These are phyloP conservation scores for Agapornis canus DNA, from an alignment of 2,797 vertebrate genomes.

Conservation along the genomic window DNA sequence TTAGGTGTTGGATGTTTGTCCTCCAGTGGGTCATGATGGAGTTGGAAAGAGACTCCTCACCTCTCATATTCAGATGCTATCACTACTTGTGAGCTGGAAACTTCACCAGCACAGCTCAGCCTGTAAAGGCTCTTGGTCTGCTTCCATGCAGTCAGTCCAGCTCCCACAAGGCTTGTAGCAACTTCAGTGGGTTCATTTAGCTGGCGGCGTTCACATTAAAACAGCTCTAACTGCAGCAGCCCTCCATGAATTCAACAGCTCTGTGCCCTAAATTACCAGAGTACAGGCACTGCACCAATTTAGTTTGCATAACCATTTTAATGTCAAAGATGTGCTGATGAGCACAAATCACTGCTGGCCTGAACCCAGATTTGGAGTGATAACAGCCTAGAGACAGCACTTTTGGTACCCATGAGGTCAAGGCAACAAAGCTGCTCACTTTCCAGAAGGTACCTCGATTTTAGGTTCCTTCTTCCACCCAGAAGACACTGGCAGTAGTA, in stretches of 20 bases:
- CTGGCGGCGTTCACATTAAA: neutral
- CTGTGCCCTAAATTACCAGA: neutral
- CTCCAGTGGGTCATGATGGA: neutral
- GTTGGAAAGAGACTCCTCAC: neutral
- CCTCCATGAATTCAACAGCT: neutral
- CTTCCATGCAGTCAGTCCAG: neutral
- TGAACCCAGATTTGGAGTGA: neutral
- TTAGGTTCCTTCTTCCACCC: neutral
- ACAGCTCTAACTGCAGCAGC: neutral
- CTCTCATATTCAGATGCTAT: neutral
- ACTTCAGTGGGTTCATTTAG: neutral
- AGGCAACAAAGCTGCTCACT: neutral
- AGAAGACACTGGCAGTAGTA: neutral
- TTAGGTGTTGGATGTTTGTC: neutral
- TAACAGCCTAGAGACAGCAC: neutral
- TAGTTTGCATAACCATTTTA: neutral
- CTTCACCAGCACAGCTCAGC: neutral
- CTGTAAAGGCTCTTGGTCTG: neutral
- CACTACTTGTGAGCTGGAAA: neutral
- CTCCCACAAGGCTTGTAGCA: neutral
- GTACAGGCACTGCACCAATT: neutral
- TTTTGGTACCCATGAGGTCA: fast-evolving
- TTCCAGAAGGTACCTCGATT: neutral
- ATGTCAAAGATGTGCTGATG: neutral
- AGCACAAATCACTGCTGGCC: neutral